Percentiles rank a stretch among this genome's conserved stretches.
Evolutionary conservation across 1,140 invertebrate species (phyloP).

Genomic region (Luehdorfia chinensis): DNA sequence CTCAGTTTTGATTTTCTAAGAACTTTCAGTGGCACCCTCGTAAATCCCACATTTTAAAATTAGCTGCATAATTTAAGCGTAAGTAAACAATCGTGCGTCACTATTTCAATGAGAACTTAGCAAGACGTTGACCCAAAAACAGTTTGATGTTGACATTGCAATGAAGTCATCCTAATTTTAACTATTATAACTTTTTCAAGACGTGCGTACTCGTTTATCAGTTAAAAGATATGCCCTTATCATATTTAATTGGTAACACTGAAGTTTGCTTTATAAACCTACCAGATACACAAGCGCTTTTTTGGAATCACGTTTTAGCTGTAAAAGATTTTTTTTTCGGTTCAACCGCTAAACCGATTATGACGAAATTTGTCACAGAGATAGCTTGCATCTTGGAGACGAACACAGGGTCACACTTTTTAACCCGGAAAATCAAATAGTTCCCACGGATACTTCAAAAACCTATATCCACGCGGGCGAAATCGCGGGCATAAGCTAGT

Average conservation of each 20-base stretch:
- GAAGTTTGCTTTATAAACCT: conserved; percentile 24
- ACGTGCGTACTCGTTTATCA: conserved; percentile 34
- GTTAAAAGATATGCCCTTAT: conserved; percentile 39
- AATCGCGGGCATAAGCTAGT: background rate
- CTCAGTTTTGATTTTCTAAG: too few species aligned
- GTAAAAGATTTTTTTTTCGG: too few species aligned
- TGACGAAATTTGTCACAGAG: too few species aligned
- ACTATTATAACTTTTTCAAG: conserved; percentile 23
- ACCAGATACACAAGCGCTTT: conserved; percentile 1
- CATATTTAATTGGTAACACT: conserved; percentile 35
- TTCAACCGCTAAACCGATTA: too few species aligned
- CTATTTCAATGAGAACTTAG: conserved; percentile 3
- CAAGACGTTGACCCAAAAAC: conserved; percentile 25
- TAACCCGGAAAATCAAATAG: too few species aligned
- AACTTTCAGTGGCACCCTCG: too few species aligned
- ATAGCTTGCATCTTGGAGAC: too few species aligned
- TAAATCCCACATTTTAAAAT: too few species aligned
- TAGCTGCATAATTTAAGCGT: too few species aligned
- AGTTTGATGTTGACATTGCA: conserved; percentile 19
- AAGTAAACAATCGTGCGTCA: too few species aligned
- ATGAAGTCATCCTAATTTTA: conserved; percentile 36
- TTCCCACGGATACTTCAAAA: too few species aligned
- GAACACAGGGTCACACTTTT: too few species aligned
- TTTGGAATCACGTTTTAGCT: background rate
- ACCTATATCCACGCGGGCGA: background rate